phyloP scores from a whole-genome alignment of 1,140 invertebrate genomes.

The Episyrphus balteatus region DNA sequence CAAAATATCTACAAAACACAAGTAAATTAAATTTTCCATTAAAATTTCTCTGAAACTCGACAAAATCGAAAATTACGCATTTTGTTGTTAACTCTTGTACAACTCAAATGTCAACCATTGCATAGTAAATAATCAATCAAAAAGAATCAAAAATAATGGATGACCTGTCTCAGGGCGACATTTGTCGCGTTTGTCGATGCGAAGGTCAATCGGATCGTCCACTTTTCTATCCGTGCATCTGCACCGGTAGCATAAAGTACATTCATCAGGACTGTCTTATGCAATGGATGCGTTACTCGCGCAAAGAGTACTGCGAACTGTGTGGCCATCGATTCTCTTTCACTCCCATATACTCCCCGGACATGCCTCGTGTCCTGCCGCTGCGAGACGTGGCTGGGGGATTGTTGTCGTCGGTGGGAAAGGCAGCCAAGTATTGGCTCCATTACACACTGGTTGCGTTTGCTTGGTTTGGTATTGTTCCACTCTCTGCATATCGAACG shows the following conservation, averaged over 20 bases:
- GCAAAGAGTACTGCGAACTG: constrained; percentile 97
- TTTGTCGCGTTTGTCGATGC: constrained; percentile 95
- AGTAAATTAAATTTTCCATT: no score
- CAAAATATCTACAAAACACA: no score
- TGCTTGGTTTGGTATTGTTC: constrained; percentile 97
- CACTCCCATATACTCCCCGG: constrained; percentile 96
- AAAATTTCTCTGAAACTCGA: no score
- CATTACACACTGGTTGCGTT: constrained; percentile 89
- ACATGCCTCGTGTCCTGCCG: constrained; percentile 95
- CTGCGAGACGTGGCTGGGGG: constrained; percentile 82
- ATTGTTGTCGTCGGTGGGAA: constrained; percentile 75
- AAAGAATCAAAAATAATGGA: constrained; percentile 16
- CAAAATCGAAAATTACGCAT: no score
- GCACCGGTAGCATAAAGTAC: constrained; percentile 97
- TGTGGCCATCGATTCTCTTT: constrained; percentile 97
- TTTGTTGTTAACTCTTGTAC: no score
- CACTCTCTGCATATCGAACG: constrained; percentile 91
- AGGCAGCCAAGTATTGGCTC: constrained; percentile 89
- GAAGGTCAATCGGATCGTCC: constrained; percentile 71
- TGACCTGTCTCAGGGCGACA: constrained; percentile 41
- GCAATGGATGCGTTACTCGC: constrained; percentile 88
- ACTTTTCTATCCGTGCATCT: constrained; percentile 96
- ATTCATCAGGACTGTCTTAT: constrained; percentile 91
- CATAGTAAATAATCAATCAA: neutral
- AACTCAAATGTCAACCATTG: no score